Base-by-base conservation (phyloP, 1,140 invertebrate genomes). In the Brachionus asplanchnoidis region DNA sequence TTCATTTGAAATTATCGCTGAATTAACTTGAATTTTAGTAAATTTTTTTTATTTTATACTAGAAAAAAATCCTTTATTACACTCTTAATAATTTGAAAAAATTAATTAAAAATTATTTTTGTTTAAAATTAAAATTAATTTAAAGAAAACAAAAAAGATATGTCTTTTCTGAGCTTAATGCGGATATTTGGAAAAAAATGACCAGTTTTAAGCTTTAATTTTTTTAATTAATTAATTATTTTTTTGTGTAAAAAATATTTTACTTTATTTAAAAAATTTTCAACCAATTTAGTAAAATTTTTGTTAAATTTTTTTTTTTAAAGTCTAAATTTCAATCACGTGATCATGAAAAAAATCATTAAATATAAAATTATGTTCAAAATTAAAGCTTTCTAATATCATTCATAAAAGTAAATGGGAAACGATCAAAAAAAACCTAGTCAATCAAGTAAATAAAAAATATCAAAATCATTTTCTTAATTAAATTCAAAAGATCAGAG, bases 381-480 rank as follows among this genome's bases (percentile, higher is more conserved):
- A 70, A 70, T 36, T 70, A 36, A 28, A 36, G 14, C 17, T 32
- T 23, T 23, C 20, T 36, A 36, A 36, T 36, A 36, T 36, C 20
- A 60, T 60, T 60, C 17, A 20, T 60, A 6, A 60, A 60, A 60
- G 20, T 23, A 60, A 77, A 77, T 77, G 73, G 73, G 73, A 53
- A 77, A 77, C 73, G 73, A 77, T 17, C 73, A 77, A 28, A 77
- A 77, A 77, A 77, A 77, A 28, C 73, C 73, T 7, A 50, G 4
- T 50, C 73, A 77, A 46, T 73, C 68, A 73, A 73, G 68, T 73
- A 73, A 14, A n/a, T 7, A 73, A 14, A 36, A 14, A 32, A 14
- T 40, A 28, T 68, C 26, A 1, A 68, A 68, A 32, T 17, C 0
- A 0, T 12, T 28, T 32, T 68, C 26, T 66, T n/a, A 50, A 26